Evolutionary conservation across 2,113 vertebrate species (phyloP).

Genomic region (Trematomus loennbergii): DNA sequence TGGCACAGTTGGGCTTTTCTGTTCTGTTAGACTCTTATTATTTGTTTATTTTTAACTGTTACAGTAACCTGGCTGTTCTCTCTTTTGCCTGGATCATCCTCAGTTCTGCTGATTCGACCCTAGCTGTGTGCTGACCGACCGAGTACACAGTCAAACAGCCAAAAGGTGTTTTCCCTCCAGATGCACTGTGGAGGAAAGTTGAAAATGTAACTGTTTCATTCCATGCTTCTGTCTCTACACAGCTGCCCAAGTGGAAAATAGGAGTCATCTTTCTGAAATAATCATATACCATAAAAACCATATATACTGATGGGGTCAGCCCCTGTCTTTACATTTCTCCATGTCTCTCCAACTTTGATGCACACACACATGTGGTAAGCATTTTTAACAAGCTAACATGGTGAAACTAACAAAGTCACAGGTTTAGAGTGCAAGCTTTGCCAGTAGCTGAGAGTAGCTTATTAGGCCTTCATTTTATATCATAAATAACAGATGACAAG

Average conservation of each 20-base stretch:
- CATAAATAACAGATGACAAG: conserved; percentile 92
- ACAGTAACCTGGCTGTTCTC: conserved; percentile 15
- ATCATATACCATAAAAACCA: conserved; percentile 48
- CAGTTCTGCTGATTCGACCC: conserved; percentile 23
- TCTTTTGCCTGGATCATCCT: conserved; percentile 13
- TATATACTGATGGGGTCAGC: conserved; percentile 44
- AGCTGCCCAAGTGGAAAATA: conserved; percentile 58
- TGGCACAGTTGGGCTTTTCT: background rate
- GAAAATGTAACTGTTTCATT: conserved; percentile 43
- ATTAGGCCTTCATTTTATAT: conserved; percentile 89
- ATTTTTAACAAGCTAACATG: background rate
- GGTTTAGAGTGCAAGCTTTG: conserved; percentile 4
- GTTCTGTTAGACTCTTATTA: conserved; percentile 1
- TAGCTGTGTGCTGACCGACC: conserved; percentile 27
- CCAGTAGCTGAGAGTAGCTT: conserved; percentile 81
- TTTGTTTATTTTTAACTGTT: conserved; percentile 18
- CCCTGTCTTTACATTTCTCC: background rate
- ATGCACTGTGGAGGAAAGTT: conserved; percentile 8
- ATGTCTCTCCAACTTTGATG: background rate
- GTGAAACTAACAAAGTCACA: background rate
- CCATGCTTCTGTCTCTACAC: conserved; percentile 19
- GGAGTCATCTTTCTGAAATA: conserved; percentile 66
- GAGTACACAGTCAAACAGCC: conserved; percentile 35
- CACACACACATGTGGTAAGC: background rate
- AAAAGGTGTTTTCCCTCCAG: conserved; percentile 42